Conservation (phyloP, 2,113 vertebrate species). For the Peucedramus taeniatus region DNA sequence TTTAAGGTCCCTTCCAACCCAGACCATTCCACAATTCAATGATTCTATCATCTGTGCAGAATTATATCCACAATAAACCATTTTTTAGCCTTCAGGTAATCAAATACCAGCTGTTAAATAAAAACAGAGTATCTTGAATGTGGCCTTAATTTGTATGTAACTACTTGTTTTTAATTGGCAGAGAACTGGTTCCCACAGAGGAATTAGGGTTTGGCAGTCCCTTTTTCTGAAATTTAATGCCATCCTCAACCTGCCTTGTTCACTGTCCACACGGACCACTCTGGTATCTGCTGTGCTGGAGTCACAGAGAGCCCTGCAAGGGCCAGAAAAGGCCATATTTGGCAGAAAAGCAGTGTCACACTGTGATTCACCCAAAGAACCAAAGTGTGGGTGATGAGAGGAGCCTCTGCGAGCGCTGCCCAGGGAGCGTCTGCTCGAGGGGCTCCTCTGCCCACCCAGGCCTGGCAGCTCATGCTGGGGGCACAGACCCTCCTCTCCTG, state of each 20-base stretch:
- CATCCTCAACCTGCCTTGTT: fast-evolving
- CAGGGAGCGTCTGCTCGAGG: neutral
- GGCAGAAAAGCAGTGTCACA: fast-evolving
- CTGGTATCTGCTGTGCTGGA: neutral
- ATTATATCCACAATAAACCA: neutral
- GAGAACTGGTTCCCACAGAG: neutral
- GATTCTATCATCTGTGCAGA: neutral
- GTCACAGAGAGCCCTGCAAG: neutral
- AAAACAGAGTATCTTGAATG: neutral
- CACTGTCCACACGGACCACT: too few relatives aligned
- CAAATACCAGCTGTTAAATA: neutral
- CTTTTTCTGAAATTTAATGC: neutral
- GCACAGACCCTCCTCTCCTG: neutral
- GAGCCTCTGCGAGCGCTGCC: fast-evolving
- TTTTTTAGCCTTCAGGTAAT: neutral
- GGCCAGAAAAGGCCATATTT: neutral
- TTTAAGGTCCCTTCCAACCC: neutral
- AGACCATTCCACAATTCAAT: neutral
- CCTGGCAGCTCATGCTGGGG: fast-evolving
- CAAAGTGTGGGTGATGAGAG: neutral
- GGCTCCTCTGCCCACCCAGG: neutral
- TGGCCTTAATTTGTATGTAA: neutral
- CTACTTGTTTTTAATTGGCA: neutral
- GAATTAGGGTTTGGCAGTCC: neutral
- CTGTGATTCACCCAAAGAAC: neutral